These are phyloP conservation scores for Drosophila bipectinata DNA, from an alignment of 1,140 invertebrate genomes.

Conservation along the genomic window DNA sequence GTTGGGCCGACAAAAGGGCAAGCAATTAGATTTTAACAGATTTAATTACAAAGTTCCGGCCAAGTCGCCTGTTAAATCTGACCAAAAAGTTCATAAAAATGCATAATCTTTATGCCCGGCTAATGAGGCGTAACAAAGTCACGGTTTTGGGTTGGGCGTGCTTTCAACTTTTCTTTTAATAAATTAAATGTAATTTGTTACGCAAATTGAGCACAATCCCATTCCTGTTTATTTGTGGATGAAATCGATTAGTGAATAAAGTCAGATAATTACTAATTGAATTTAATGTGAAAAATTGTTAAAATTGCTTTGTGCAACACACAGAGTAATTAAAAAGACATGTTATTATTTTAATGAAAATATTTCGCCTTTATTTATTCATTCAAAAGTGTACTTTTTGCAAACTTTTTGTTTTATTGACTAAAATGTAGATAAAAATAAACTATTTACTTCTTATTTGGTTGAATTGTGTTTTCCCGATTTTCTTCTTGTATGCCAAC, in stretches of 20 bases:
- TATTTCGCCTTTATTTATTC: slow-evolving; percentile 59
- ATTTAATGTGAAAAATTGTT: slow-evolving; percentile 1
- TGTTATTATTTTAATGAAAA: slow-evolving; percentile 34
- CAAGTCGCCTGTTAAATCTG: slow-evolving; percentile 54
- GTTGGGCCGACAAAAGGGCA: slow-evolving; percentile 15
- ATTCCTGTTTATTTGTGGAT: background rate
- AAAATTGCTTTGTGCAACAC: background rate
- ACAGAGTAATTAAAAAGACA: too few species aligned
- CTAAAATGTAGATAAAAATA: slow-evolving; percentile 57
- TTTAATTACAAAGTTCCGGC: slow-evolving; percentile 66
- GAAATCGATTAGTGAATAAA: slow-evolving; percentile 5
- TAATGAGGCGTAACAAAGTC: slow-evolving; percentile 55
- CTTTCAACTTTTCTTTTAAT: slow-evolving; percentile 39
- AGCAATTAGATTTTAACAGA: slow-evolving; percentile 54
- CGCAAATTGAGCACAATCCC: slow-evolving; percentile 39
- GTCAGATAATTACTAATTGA: background rate
- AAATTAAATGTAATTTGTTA: slow-evolving; percentile 66
- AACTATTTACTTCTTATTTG: slow-evolving; percentile 18
- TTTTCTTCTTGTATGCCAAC: slow-evolving; percentile 29
- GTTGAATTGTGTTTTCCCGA: slow-evolving; percentile 10
- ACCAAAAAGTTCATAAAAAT: slow-evolving; percentile 56
- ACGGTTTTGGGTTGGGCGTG: slow-evolving; percentile 4
- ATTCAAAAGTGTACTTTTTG: slow-evolving; percentile 62
- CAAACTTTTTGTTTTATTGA: slow-evolving; percentile 16
- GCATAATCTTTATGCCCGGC: slow-evolving; percentile 52